Evolutionary conservation across 2,888 invertebrate species (phyloP).

Genomic region (Leptinotarsa peninsularis): DNA sequence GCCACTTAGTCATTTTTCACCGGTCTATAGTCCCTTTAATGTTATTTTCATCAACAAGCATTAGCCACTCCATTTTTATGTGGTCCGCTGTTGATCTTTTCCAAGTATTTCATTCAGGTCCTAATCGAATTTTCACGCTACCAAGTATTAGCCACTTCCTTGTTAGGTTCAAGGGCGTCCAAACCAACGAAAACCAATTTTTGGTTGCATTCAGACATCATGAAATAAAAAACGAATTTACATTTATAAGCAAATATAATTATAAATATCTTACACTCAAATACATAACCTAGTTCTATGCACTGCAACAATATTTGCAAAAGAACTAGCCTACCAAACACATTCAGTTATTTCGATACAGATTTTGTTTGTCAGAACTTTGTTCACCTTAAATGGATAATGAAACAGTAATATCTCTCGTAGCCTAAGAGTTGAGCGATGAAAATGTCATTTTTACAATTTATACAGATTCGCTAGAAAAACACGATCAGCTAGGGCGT

Average conservation of each 20-base stretch:
- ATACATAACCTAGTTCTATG: constrained; percentile 65
- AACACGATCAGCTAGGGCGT: constrained; percentile 18
- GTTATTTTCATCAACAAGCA: no score
- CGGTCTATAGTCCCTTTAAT: no score
- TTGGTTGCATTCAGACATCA: not conserved
- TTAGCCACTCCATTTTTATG: no score
- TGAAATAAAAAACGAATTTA: constrained; percentile 37
- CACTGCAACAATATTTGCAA: constrained; percentile 59
- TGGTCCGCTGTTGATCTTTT: no score
- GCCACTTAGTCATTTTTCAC: no score
- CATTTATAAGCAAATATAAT: constrained; percentile 68
- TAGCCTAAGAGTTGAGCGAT: constrained; percentile 58
- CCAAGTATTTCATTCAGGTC: no score
- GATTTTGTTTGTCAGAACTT: constrained; percentile 54
- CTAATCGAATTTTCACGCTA: no score
- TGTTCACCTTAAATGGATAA: constrained; percentile 58
- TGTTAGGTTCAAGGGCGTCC: not conserved
- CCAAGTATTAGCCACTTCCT: not conserved
- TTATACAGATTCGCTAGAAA: constrained; percentile 37
- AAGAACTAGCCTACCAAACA: constrained; percentile 65
- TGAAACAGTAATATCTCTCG: constrained; percentile 51
- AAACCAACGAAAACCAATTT: not conserved
- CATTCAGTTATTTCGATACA: constrained; percentile 63
- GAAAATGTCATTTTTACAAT: constrained; percentile 50
- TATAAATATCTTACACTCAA: constrained; percentile 69